A percentile compares a stretch with the other conserved stretches of the same genome.
These are phyloP conservation scores for Nymphalis io DNA, from an alignment of 1,140 invertebrate species.

Conservation along the genomic window DNA sequence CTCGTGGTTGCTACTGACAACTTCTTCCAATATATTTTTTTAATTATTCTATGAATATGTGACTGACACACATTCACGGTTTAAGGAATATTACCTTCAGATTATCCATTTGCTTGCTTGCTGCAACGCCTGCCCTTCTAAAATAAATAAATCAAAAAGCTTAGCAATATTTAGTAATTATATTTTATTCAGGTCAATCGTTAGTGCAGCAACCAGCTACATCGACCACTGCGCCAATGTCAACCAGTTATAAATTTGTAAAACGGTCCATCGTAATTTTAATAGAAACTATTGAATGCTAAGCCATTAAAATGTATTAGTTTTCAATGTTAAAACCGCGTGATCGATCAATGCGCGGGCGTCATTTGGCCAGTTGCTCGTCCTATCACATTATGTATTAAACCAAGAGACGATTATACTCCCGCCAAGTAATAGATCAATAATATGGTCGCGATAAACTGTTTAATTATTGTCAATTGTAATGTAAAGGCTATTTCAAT, in stretches of 20 bases:
- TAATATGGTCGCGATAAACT: conserved; percentile 13
- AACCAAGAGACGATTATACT: conserved; percentile 19
- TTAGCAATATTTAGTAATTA: too few relatives aligned
- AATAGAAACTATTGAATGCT: not conserved
- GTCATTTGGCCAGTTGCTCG: conserved; percentile 22
- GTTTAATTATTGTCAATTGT: not conserved
- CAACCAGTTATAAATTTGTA: not conserved
- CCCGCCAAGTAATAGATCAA: conserved; percentile 17
- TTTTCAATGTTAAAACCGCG: conserved; percentile 20
- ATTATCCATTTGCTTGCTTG: too few relatives aligned
- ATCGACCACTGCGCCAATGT: too few relatives aligned
- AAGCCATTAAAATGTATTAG: conserved; percentile 11
- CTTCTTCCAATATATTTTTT: too few relatives aligned
- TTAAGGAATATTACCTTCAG: too few relatives aligned
- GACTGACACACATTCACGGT: too few relatives aligned
- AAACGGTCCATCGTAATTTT: not conserved
- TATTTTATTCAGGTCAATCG: too few relatives aligned
- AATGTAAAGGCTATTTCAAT: not conserved
- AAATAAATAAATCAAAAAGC: too few relatives aligned
- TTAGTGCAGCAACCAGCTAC: too few relatives aligned
- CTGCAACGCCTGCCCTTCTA: too few relatives aligned
- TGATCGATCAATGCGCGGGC: conserved; percentile 19
- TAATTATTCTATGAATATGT: too few relatives aligned
- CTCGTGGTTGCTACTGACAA: too few relatives aligned
- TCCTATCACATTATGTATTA: conserved; percentile 17